These are phyloP conservation scores for Chaetophractus vellerosus DNA, from an alignment of 2,797 vertebrate species.

Conservation along the genomic window DNA sequence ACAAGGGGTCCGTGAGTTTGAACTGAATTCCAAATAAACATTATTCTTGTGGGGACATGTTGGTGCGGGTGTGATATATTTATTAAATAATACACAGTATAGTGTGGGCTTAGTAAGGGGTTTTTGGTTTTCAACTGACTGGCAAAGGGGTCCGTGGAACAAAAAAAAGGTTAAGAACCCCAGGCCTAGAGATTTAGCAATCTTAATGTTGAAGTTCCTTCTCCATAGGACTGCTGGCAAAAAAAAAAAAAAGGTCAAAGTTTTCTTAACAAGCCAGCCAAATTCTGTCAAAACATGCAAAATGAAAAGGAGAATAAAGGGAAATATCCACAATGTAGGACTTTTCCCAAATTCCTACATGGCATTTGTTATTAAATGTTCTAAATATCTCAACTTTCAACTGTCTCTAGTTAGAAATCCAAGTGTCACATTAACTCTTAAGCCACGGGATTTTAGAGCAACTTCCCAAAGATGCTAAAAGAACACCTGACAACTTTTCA, in stretches of 20 bases:
- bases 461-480: constrained; percentile 40
- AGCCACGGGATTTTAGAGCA: neutral
- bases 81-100: too few relatives aligned
- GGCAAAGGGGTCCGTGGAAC: too few relatives aligned
- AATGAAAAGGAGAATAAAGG: neutral
- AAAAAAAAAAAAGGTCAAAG: constrained; percentile 50
- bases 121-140: too few relatives aligned
- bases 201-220: constrained; percentile 67
- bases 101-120: too few relatives aligned
- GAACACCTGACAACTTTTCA: neutral
- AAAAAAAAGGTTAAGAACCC: too few relatives aligned
- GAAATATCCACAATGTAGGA: neutral
- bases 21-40: too few relatives aligned
- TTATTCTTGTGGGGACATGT: too few relatives aligned
- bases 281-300: neutral
- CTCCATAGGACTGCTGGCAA: constrained; percentile 71
- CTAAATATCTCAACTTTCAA: constrained; percentile 48
- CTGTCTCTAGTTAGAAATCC: neutral
- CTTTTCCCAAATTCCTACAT: neutral
- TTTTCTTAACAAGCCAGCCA: constrained; percentile 64
- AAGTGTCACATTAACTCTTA: constrained; percentile 34
- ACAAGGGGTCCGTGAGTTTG: too few relatives aligned
- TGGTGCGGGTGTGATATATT: too few relatives aligned
- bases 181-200: constrained; percentile 62
- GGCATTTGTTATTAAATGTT: neutral